phyloP scores from a whole-genome alignment of 2,797 vertebrate species.

The Muscicapa comitata region DNA sequence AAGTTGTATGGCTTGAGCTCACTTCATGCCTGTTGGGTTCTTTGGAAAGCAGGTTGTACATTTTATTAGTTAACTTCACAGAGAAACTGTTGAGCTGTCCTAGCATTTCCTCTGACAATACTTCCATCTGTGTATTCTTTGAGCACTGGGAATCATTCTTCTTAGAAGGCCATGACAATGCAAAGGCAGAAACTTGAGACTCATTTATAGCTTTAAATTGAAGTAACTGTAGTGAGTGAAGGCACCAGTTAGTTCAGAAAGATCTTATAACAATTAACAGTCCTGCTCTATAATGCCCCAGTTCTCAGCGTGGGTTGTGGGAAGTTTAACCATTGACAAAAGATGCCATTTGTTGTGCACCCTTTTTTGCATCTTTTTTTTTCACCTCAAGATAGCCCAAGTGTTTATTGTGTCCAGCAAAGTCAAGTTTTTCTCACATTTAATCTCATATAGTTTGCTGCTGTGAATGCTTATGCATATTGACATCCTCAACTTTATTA shows the following conservation, averaged over 20 bases:
- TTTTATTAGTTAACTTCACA: not conserved
- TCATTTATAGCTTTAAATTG: not conserved
- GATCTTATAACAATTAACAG: not conserved
- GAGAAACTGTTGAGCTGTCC: not conserved
- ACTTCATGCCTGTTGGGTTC: not conserved
- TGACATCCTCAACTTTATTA: not conserved
- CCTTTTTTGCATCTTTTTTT: not conserved
- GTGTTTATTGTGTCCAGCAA: not conserved
- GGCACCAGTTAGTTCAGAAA: not conserved
- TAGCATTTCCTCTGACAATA: not conserved
- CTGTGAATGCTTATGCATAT: not conserved
- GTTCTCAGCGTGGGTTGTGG: not conserved
- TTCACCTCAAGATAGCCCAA: not conserved
- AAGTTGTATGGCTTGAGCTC: not conserved
- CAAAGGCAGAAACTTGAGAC: not conserved
- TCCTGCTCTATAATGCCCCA: not conserved
- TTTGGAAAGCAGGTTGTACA: not conserved
- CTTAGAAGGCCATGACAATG: not conserved
- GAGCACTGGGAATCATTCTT: not conserved
- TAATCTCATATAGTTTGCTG: not conserved
- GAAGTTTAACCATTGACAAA: not conserved
- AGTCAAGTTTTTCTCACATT: not conserved
- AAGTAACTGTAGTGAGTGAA: not conserved
- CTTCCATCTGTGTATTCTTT: not conserved
- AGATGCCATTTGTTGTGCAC: rapidly evolving